Conservation (phyloP, 2,113 vertebrate genomes). For the Thunnus maccoyii region DNA sequence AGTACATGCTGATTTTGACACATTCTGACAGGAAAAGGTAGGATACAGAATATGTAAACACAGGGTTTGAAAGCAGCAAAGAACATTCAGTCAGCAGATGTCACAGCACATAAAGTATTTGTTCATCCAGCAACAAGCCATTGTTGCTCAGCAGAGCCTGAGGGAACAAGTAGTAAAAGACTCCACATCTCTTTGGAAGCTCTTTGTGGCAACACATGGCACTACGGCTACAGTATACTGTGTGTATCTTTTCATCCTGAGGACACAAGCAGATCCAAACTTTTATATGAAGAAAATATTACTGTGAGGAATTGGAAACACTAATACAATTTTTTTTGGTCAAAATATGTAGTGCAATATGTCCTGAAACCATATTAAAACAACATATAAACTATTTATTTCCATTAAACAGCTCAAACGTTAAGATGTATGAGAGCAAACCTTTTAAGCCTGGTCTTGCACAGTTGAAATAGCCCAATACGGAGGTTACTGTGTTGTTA, state of each 20-base stretch:
- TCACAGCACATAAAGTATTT: slow-evolving; percentile 46
- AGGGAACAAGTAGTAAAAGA: background rate
- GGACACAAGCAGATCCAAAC: too few relatives aligned
- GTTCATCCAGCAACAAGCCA: slow-evolving; percentile 21
- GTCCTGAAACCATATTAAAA: background rate
- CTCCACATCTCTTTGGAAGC: background rate
- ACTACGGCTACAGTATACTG: background rate
- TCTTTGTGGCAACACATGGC: slow-evolving; percentile 3
- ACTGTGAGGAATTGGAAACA: too few relatives aligned
- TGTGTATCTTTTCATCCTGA: background rate
- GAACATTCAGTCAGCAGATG: slow-evolving; percentile 39
- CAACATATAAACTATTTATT: background rate
- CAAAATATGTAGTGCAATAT: background rate
- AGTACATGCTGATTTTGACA: background rate
- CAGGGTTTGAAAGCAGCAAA: slow-evolving; percentile 24
- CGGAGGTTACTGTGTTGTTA: background rate
- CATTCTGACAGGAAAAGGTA: slow-evolving; percentile 16
- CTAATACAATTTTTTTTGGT: background rate
- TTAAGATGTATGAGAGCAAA: background rate
- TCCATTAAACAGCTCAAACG: background rate
- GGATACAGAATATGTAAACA: slow-evolving; percentile 15
- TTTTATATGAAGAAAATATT: too few relatives aligned
- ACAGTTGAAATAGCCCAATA: background rate
- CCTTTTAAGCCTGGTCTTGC: too few relatives aligned
- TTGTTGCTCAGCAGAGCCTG: slow-evolving; percentile 7